Evolutionary conservation across 2,797 vertebrate species (phyloP), one percentile per base, ranked within the genome.

Genomic region (Lates japonicus): DNA sequence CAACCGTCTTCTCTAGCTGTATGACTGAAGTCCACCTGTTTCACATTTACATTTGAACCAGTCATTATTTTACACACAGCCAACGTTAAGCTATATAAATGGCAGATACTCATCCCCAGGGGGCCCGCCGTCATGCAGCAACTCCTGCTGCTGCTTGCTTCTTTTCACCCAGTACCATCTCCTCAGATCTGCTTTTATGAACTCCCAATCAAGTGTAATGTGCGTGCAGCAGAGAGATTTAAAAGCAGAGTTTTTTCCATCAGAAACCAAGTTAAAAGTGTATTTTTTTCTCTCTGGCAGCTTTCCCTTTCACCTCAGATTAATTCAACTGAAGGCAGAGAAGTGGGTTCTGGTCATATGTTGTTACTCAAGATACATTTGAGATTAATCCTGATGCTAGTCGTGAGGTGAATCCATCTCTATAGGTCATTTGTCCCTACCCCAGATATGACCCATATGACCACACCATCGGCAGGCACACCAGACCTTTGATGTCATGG

Each of bases 1-100:
- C 33, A 82, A 33, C 25, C 20, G 10, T 49, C 9, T 20, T 19
- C 12, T 64, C 10, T 19, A n/a, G 19, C 44, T 33, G n/a, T 58
- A 44, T 51, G 11, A 71, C 29, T 44, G 25, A 16, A 31, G 25
- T 55, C 52, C 31, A 31, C 14, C 20, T 62, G 31, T 37, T 17
- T 4, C 22, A 31, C 31, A 39, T 52, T 60, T 44, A 37, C 2
- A 37, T 5, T 16, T 25, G 7, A 68, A 39, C 39, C 8, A 5
- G 12, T 57, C 4, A 54, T 68, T 70, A 65, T 60, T 70, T 66
- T 70, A 48, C 51, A n/a, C 5, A 14, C 39, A 20, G 22, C 35
- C 29, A 6, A 65, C 2, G 2, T 48, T 33, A 22, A 57, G 14
- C 29, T 65, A 41, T 51, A 37, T 51, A 55, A 29, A 48, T 29